Conservation (phyloP, 2,888 invertebrate species). For the Artemia sinica region DNA sequence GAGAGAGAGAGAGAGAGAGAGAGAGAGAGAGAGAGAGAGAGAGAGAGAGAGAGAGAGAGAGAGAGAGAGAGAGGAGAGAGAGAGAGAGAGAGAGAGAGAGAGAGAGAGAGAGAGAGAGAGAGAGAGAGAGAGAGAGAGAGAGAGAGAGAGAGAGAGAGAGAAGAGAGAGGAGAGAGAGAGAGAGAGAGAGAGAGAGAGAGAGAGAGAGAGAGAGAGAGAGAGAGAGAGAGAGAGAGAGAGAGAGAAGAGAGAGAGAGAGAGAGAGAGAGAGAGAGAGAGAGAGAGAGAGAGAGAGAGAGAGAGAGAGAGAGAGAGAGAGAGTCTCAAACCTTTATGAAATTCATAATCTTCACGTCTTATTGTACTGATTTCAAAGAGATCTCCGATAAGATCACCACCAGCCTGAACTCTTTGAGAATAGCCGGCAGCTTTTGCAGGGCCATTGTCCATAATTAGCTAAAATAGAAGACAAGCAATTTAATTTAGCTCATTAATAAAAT, state of each 20-base stretch:
- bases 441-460: conserved; percentile 55
- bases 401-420: conserved; percentile 46
- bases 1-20: background rate
- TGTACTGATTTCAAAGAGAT: conserved; percentile 63
- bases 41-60: background rate
- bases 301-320: background rate
- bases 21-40: background rate
- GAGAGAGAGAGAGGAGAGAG: background rate
- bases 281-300: background rate
- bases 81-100: background rate
- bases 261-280: too few relatives aligned
- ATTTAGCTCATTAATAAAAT: conserved; percentile 17
- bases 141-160: too few relatives aligned
- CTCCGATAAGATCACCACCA: conserved; percentile 51
- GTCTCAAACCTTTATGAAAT: conserved; percentile 39
- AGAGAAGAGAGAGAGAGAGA: background rate
- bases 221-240: background rate
- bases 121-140: too few relatives aligned
- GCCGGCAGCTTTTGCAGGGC: conserved; percentile 41
- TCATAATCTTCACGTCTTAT: conserved; percentile 55
- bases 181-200: too few relatives aligned
- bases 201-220: too few relatives aligned
- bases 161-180: too few relatives aligned
- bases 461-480: conserved; percentile 15
- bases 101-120: background rate